phyloP scores from a whole-genome alignment of 2,888 invertebrate species.

The Dicyrtoma fusca region DNA sequence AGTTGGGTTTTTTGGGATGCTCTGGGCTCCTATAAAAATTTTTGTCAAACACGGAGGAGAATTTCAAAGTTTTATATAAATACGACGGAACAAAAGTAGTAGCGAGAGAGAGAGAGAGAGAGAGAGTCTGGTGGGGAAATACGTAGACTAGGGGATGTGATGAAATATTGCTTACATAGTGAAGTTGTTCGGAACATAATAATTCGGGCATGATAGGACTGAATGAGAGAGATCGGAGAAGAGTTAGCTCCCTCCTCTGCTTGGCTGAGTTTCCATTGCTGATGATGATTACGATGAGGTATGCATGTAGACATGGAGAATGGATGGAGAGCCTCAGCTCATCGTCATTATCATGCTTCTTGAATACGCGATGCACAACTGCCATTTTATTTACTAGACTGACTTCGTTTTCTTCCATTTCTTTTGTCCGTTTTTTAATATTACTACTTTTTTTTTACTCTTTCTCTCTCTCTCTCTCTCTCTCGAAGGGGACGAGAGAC shows the following conservation, averaged over 20 bases:
- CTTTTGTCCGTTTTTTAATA: conserved; percentile 3
- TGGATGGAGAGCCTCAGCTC: neutral
- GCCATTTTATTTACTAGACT: conserved; percentile 22
- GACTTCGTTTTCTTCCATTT: conserved; percentile 23
- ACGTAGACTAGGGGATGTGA: conserved; percentile 4
- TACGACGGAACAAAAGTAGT: conserved; percentile 14
- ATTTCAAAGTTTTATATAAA: conserved; percentile 22
- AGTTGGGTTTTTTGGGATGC: too few relatives aligned
- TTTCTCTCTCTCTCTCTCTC: neutral
- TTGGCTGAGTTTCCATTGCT: conserved; percentile 39
- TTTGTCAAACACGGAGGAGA: conserved; percentile 1
- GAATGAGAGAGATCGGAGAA: conserved; percentile 19
- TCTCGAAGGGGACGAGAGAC: neutral
- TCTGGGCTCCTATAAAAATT: neutral
- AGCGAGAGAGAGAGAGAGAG: neutral
- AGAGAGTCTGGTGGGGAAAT: conserved; percentile 31
- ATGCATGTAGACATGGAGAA: neutral
- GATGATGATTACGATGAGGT: conserved; percentile 23
- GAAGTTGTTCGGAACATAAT: conserved; percentile 6
- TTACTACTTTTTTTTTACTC: neutral
- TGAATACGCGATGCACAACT: conserved; percentile 23
- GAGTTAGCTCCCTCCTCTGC: conserved; percentile 18
- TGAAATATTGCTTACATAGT: too few relatives aligned
- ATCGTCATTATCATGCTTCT: conserved; percentile 27
- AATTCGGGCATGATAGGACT: conserved; percentile 23